Evolutionary conservation across 2,888 invertebrate genomes (phyloP), one percentile per base, ranked within the genome.

Genomic region (Cataglyphis rosenhaueri): DNA sequence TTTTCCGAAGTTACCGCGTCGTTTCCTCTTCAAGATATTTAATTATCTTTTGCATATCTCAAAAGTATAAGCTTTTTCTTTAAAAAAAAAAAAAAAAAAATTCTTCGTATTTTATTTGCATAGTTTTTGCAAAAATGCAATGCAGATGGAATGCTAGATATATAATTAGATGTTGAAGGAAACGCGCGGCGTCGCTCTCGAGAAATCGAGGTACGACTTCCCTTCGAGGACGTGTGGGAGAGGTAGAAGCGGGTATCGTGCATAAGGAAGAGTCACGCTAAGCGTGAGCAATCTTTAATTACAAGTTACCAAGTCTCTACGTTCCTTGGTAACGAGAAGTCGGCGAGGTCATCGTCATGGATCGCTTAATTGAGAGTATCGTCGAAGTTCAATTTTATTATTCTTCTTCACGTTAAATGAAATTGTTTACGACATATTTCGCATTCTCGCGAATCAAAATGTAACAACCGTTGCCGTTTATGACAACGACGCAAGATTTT

Each of bases 161-260:
- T 15, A 55, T 18, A 25, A 44, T 35, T 29, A 52, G 38, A 52
- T 48, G 29, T 18, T 9, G 25, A 15, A 73, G 76, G 70, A 65
- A 35, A 75, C 66, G 62, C 83, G 48, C 75, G 68, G 65, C 18
- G 65, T 64, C 83, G 84, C 91, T 66, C 81, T 84, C 91, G 87
- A 91, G 86, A 82, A 74, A 79, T 84, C 90, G 86, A 85, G 71
- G 12, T 82, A 52, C 61, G 84, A 66, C 84, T 21, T 79, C 35
- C 59, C 59, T 79, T 35, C 35, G 82, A 84, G 84, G 86, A 84
- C 71, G 52, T 62, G 57, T 86, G 57, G 86, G 68, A 85, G 62
- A 84, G 87, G 82, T 85, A 74, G 86, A 82, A 85, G 88, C 84
- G 79, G 91, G 92, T 91, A 73, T 90, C 93, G 91, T 93, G 93